Evolutionary conservation across 1,140 invertebrate genomes (phyloP), one percentile per base, ranked within the genome.

Genomic region (Anoplophora glabripennis): DNA sequence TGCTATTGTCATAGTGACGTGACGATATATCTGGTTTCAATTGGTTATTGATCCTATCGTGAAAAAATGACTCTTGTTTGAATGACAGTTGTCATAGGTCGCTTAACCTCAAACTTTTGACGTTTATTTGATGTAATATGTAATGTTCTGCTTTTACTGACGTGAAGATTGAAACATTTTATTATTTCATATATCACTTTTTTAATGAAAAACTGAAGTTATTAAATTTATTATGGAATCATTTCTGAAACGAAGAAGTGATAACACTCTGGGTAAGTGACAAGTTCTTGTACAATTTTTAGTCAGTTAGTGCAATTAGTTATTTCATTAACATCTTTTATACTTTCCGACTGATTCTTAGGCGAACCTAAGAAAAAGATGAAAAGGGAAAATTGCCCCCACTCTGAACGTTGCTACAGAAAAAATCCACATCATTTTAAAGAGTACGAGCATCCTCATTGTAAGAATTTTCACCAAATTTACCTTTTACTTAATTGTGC

Each of bases 381-480:
- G 8, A 68, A 69, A 59, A 79, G 77, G 64, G 77, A 73, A 64
- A 75, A 76, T 48, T 91, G 89, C 75, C 83, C 80, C 46, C 89
- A 88, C 71, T 86, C 82, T 1, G 80, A 82, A 21, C 83, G 83
- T 61, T 95, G 92, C 70, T 94, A 91, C 67, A 79, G 92, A 61
- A 83, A 85, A 65, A 94, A 93, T 81, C 86, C 88, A 5, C 82
- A 86, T 64, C 92, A 95, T 77, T 87, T 93, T 49, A 80, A 80
- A 42, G 85, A 93, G 72, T 93, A 84, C 76, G 81, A 81, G 47
- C 92, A 94, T 82, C 82, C 85, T 5, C 87, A 90, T 69, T 81
- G 89, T 90, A 80, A 79, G 72, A 40, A 53, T 53, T 52, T 59
- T 57, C 14, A 17, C 53, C 57, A 41, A 49, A 41, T 18, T 53